Evolutionary conservation across 2,888 invertebrate genomes (phyloP), one percentile per base, ranked within the genome.

Genomic region (Nyleta sp.): DNA sequence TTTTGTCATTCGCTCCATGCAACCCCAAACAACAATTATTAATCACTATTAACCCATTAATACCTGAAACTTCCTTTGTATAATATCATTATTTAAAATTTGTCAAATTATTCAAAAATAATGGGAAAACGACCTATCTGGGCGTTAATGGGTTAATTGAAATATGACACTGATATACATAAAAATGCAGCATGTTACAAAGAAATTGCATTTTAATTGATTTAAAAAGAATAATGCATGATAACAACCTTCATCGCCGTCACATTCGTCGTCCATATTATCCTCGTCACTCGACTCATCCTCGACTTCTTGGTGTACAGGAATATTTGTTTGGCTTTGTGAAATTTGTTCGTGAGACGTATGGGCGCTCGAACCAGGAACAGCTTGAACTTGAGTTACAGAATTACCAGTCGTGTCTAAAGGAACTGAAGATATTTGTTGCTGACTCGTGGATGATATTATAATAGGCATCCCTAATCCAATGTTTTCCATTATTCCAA

Each of bases 351-450:
- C 86, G 55, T 86, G 87, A 33, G 85, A 48, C 10, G 85, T 71
- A 81, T 88, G 88, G 50, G 86, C 83, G 81, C 90, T 90, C 48
- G 90, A 84, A 33, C 90, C 89, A 60, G 89, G 85, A 46, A 90
- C 84, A 65, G 86, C 83, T 82, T 89, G 89, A 68, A 89, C 85
- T 62, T 84, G 86, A 82, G 89, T 88, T 67, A 87, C 86, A 50
- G 84, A 75, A 81, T 83, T 87, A 50, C 84, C 85, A 64, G 84
- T 84, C 38, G 87, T 84, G 65, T 89, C 88, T 86, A 90, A 90
- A 86, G 90, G 89, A 87, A 90, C 90, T 87, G 90, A 86, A 81
- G 89, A 86, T 81, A 89, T 87, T 85, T 87, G 87, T 84, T 87
- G 88, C 64, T 88, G 89, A 62, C 81, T 86, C 35, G 83, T 73